phyloP scores from a whole-genome alignment of 37 sponge, comb jelly and placozoan genomes.

The Ianthella basta region DNA sequence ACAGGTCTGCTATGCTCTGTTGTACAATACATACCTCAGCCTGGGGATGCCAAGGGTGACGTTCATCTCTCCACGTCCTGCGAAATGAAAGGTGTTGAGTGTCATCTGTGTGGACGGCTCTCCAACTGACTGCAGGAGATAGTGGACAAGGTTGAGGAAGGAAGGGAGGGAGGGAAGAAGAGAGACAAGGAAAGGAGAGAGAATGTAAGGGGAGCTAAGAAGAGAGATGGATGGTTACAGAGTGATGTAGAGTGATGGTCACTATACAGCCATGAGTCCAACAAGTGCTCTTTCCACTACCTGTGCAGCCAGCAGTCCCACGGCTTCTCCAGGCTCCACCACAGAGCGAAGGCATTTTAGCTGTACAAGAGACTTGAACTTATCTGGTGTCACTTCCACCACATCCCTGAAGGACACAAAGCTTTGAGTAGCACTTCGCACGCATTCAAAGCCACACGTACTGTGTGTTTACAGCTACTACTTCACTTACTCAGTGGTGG shows the following conservation, averaged over 20 bases:
- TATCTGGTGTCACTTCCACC: constrained; percentile 52
- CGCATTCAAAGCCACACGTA: background rate
- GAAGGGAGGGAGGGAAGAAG: background rate
- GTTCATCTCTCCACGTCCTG: constrained; percentile 98
- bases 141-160: background rate
- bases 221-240: no score
- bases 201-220: no score
- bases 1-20: no score
- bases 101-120: constrained; percentile 99
- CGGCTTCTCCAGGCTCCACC: constrained; percentile 92
- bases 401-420: background rate
- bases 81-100: constrained; percentile 98
- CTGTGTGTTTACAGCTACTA: background rate
- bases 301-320: constrained; percentile 95
- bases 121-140: constrained; percentile 76
- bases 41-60: constrained; percentile 98
- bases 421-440: background rate
- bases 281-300: constrained; percentile 16
- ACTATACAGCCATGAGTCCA: no score
- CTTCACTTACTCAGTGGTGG: background rate
- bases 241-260: no score
- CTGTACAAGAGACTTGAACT: constrained; percentile 65
- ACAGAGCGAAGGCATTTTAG: constrained; percentile 82
- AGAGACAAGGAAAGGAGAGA: no score
- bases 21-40: constrained; percentile 68